Evolutionary conservation across 2,888 invertebrate genomes (phyloP), one percentile per base, ranked within the genome.

Genomic region (Oegoconia quadripuncta): DNA sequence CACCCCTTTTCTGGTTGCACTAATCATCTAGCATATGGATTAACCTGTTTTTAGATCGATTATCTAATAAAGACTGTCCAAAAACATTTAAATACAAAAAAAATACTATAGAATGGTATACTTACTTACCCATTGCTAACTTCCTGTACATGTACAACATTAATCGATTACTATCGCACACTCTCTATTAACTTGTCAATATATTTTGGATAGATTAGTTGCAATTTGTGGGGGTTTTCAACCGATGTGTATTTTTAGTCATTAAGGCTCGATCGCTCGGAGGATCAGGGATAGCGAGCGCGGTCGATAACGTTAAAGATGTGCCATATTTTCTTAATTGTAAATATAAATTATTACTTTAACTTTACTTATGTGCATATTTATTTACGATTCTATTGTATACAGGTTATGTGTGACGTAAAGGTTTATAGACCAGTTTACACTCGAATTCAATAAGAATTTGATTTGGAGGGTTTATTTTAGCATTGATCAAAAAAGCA

Each of bases 281-380:
- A 15, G 55, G 54, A 50, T 50, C 57, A 60, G 54, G 50, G 48
- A 40, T 50, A 55, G 52, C 58, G 70, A 70, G 74, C 74, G 81
- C 80, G 82, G 79, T 83, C 77, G 81, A 78, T 73, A 65, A 37
- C 44, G 63, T 66, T 62, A 64, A 74, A 78, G 82, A 82, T 84
- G 87, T 87, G 87, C 87, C 87, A 87, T 87, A 87, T 87, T 83
- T 82, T 84, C 75, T 75, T 81, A 79, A 69, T 71, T 86, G 84
- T 86, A 87, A 86, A 86, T 86, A 87, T 84, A 83, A 77, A 77
- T 74, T 76, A 83, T 77, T 74, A 71, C 64, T 69, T 68, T 77
- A 69, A 79, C 67, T 61, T 73, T 76, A 65, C 78, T 75, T 50
- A 77, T 76, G 71, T 75, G 77, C 76, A 81, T 86, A 84, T 84